Base-by-base conservation (phyloP, 2,113 vertebrate species). In the Clarias macrocephalus region DNA sequence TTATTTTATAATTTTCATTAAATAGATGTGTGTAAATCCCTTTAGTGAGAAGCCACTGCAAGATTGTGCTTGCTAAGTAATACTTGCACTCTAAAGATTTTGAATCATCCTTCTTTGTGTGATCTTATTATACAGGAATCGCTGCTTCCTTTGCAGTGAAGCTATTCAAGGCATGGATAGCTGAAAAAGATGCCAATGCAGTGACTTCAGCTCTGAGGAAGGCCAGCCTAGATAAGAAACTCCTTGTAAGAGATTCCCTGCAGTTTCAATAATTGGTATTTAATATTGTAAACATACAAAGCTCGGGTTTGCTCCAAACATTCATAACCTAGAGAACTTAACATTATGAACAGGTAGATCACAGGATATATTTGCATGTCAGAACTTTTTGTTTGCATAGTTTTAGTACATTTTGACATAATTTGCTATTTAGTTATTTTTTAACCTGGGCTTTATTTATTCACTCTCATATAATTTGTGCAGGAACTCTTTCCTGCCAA, bases 151-250 rank as follows among this genome's bases (percentile, higher is more conserved):
- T 98, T 0, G 96, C 97, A 77, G 97, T 97, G 84, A 98, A 97
- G 91, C 96, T 98, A 95, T 98, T 98, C 92, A 98, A 97, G 94
- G 95, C 97, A 25, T 98, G 97, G 97, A 98, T 98, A 92, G 93
- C 97, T 86, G 97, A 98, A 91, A 98, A 97, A 93, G 97, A 98
- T 88, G 95, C 96, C 89, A 97, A 95, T 91, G 95, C 97, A 60
- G 97, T 98, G 87, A 98, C 97, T 86, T 97, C 97, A 42, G 95
- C 96, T 88, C 94, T 98, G 91, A 96, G 97, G 94, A 98, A 98
- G 94, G 95, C 97, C 90, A 97, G 96, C 93, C 94, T 98, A 25
- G 97, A 98, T 92, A 98, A 98, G 92, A 95, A 96, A 92, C 95
- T 98, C 82, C 94, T 98, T 88, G 97, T 98, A 93, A 62, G 63